phyloP scores from a whole-genome alignment of 2,888 invertebrate species.

The Tetrapedia diversipes region DNA sequence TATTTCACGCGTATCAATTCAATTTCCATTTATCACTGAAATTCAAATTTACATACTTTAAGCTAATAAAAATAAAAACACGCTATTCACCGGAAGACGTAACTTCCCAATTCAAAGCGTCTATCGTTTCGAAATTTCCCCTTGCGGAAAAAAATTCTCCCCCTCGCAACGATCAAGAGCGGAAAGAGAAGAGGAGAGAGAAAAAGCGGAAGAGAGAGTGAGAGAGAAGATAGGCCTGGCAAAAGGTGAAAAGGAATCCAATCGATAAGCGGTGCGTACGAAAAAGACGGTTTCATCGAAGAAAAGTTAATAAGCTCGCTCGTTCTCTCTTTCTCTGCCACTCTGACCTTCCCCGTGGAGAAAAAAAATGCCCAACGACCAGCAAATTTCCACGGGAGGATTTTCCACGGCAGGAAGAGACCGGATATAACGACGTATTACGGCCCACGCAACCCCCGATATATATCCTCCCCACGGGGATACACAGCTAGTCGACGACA shows the following conservation, averaged over 20 bases:
- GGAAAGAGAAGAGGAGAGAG: background rate
- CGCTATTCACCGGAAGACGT: too few relatives aligned
- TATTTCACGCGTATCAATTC: too few relatives aligned
- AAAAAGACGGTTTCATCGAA: conserved; percentile 49
- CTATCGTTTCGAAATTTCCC: too few relatives aligned
- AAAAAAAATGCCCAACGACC: conserved; percentile 50
- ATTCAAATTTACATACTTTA: too few relatives aligned
- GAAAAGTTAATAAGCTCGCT: conserved; percentile 61
- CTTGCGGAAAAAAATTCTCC: too few relatives aligned
- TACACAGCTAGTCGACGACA: conserved; percentile 17
- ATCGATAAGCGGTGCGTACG: conserved; percentile 44
- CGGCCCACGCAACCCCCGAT: conserved; percentile 41
- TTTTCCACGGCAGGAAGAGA: conserved; percentile 44
- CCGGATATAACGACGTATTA: conserved; percentile 66
- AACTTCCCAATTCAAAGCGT: too few relatives aligned
- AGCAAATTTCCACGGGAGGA: conserved; percentile 46
- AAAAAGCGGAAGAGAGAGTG: background rate
- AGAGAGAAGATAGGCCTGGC: background rate
- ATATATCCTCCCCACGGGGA: conserved; percentile 30
- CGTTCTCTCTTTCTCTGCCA: conserved; percentile 6
- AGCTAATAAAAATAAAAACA: too few relatives aligned
- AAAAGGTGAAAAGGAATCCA: conserved; percentile 48
- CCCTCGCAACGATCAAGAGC: background rate
- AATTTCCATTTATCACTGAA: too few relatives aligned
- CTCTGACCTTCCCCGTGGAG: conserved; percentile 42